Conservation (phyloP, 2,113 vertebrate genomes). For the Caranx ignobilis region DNA sequence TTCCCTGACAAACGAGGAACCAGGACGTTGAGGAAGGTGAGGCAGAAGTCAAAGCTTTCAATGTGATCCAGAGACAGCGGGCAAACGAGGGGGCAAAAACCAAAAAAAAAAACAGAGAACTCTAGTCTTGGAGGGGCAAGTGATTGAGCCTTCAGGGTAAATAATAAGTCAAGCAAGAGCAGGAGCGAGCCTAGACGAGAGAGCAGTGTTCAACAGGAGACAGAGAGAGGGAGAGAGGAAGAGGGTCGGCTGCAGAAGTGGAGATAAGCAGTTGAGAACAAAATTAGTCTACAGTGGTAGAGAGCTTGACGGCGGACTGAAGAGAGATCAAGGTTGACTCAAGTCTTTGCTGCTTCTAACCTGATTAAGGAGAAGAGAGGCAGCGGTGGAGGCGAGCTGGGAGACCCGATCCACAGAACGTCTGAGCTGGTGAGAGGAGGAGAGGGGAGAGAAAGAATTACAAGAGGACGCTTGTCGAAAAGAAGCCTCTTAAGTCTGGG, state of each 20-base stretch:
- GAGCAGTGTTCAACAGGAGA: conserved; percentile 35
- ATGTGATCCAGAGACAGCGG: conserved; percentile 41
- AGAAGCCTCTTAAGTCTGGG: conserved; percentile 77
- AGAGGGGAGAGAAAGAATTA: conserved; percentile 65
- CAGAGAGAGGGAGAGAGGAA: conserved; percentile 26
- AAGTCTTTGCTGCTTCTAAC: conserved; percentile 80
- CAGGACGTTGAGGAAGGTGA: conserved; percentile 60
- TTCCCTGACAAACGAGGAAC: conserved; percentile 46
- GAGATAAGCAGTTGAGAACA: conserved; percentile 62
- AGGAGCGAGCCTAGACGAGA: conserved; percentile 54
- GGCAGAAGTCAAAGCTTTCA: conserved; percentile 18
- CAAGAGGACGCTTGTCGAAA: conserved; percentile 68
- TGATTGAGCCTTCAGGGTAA: conserved; percentile 70
- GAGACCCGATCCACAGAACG: conserved; percentile 54
- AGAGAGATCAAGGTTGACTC: conserved; percentile 75
- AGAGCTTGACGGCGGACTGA: conserved; percentile 79
- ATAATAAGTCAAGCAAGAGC: conserved; percentile 66
- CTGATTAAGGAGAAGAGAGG: conserved; percentile 76
- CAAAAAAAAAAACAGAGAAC: conserved; percentile 37
- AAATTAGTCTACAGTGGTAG: conserved; percentile 63
- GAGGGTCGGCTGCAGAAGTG: conserved; percentile 37
- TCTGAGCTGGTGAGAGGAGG: conserved; percentile 30
- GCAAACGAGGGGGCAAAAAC: conserved; percentile 16
- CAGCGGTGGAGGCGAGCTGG: conserved; percentile 55
- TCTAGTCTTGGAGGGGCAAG: conserved; percentile 33